phyloP scores from a whole-genome alignment of 2,797 vertebrate genomes.

The Xenops minutus region DNA sequence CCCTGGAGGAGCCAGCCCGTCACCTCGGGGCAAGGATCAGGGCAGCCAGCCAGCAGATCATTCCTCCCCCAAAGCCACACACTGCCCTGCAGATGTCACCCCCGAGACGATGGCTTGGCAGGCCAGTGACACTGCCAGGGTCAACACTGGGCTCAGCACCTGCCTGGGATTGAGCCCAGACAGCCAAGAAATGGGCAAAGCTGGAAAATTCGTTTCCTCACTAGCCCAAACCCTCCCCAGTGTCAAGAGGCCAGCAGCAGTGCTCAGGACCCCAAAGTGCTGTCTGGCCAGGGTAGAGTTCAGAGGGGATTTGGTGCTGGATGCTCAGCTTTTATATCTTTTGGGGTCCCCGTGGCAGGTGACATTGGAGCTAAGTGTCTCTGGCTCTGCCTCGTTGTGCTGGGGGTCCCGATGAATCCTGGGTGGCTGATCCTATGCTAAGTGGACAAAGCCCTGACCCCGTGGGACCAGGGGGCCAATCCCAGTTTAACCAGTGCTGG shows the following conservation, averaged over 20 bases:
- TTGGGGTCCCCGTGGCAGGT: not conserved
- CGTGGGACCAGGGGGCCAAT: rapidly evolving
- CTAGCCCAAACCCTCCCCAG: not conserved
- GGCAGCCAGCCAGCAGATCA: not conserved
- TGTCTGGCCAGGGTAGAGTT: not conserved
- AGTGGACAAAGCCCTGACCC: not conserved
- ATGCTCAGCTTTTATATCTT: not conserved
- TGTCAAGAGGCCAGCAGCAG: not conserved
- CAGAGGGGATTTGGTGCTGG: not conserved
- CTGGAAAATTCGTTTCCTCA: not conserved
- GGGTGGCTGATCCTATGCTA: not conserved
- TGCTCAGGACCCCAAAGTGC: not conserved
- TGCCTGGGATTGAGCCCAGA: not conserved
- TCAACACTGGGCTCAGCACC: not conserved
- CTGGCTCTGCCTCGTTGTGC: not conserved
- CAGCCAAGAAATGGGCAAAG: not conserved
- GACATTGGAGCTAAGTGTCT: not conserved
- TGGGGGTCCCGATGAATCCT: rapidly evolving
- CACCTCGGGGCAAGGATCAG: not conserved
- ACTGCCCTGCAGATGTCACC: rapidly evolving
- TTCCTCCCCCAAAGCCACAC: not conserved
- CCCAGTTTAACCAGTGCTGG: not conserved
- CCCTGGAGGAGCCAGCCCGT: not conserved
- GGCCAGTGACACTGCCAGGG: not conserved
- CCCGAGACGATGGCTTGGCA: not conserved